Evolutionary conservation across 2,797 vertebrate genomes (phyloP).

Genomic region (Brachyrhaphis roseni): DNA sequence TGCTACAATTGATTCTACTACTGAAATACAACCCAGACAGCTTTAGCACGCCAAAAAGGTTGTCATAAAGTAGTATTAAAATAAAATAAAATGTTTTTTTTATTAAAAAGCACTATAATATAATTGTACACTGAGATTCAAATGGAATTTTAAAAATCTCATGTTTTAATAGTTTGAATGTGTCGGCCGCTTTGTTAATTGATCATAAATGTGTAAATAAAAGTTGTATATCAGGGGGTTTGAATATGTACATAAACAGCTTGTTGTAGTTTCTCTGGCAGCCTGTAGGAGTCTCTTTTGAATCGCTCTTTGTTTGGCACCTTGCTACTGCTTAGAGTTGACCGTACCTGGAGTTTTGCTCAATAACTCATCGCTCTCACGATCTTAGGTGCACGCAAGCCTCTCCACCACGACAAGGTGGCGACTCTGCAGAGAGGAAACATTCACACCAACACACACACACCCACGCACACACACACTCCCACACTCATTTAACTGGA

Average conservation of each 20-base stretch:
- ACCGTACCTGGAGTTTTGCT: not conserved
- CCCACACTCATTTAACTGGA: not conserved
- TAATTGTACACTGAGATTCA: not conserved
- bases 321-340: not conserved
- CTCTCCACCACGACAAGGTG: conserved; percentile 5
- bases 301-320: conserved; percentile 1
- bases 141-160: not conserved
- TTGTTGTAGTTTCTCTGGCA: not conserved
- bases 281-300: not conserved
- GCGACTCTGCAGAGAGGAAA: not conserved
- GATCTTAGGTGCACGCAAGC: not conserved
- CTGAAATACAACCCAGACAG: not conserved
- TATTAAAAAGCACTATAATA: not conserved
- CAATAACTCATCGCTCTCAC: not conserved
- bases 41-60: not conserved
- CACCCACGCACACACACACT: not conserved
- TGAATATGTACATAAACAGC: not conserved
- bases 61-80: not conserved
- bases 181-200: not conserved
- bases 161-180: not conserved
- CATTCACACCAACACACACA: not conserved
- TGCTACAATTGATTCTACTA: not conserved
- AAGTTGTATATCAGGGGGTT: not conserved
- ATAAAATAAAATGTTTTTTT: not conserved
- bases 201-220: not conserved